These are phyloP conservation scores for Sphyrna mokarran DNA, from an alignment of 2,113 vertebrate species.

Conservation along the genomic window DNA sequence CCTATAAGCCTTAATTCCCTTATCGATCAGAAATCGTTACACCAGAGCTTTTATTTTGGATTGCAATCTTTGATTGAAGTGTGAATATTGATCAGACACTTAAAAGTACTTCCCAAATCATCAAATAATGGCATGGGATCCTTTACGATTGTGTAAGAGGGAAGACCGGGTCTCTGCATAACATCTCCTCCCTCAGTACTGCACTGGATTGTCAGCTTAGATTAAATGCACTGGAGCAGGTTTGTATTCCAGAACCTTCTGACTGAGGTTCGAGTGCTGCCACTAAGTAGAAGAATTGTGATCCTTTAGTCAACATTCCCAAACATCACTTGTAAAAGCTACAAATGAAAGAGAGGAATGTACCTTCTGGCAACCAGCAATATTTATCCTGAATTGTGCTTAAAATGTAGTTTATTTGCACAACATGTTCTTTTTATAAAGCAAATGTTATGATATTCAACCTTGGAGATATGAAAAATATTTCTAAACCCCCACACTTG, in stretches of 20 bases:
- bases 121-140: background rate
- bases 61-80: background rate
- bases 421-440: background rate
- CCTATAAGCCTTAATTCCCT: no score
- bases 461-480: background rate
- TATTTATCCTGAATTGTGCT: background rate
- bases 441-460: background rate
- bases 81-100: background rate
- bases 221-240: background rate
- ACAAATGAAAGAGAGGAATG: no score
- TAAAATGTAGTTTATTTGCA: background rate
- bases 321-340: no score
- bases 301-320: no score
- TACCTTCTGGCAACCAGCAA: background rate
- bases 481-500: background rate
- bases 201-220: background rate
- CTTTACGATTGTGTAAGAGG: background rate
- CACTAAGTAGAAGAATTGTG: background rate
- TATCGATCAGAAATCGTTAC: no score
- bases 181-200: background rate
- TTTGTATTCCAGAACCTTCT: background rate
- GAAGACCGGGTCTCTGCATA: background rate
- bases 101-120: background rate
- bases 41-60: no score
- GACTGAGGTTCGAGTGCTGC: background rate